These are phyloP conservation scores for Acleris holmiana DNA, from an alignment of 2,888 invertebrate species.

Conservation along the genomic window DNA sequence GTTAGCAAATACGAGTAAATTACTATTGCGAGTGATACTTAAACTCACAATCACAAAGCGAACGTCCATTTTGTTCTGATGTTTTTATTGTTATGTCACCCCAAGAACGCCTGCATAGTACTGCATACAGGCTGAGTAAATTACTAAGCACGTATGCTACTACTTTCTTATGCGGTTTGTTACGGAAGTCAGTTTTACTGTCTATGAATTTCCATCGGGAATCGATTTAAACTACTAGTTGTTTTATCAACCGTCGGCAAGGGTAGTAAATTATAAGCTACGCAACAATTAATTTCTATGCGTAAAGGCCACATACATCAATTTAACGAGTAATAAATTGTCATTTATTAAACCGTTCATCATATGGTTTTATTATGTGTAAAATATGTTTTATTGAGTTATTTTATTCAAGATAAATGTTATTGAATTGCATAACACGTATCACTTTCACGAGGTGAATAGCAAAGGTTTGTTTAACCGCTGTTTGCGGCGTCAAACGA, in stretches of 20 bases:
- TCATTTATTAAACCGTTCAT: slow-evolving; percentile 24
- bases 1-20: too few species aligned
- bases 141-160: too few species aligned
- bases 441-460: slow-evolving; percentile 24
- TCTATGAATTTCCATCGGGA: too few species aligned
- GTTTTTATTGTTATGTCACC: too few species aligned
- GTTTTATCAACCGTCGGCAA: slow-evolving; percentile 1
- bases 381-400: slow-evolving; percentile 10
- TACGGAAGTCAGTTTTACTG: too few species aligned
- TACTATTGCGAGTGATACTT: too few species aligned
- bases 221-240: background rate
- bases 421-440: slow-evolving; percentile 14
- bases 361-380: slow-evolving; percentile 11
- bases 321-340: slow-evolving; percentile 28
- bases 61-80: too few species aligned
- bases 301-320: slow-evolving; percentile 19
- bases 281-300: slow-evolving; percentile 8
- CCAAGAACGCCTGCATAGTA: too few species aligned
- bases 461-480: background rate
- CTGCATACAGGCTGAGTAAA: too few species aligned
- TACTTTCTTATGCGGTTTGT: too few species aligned
- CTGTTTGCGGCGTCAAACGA: too few species aligned
- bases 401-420: slow-evolving; percentile 17
- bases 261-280: slow-evolving; percentile 7
- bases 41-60: too few species aligned